These are phyloP conservation scores for Mactra quadrangularis DNA, from an alignment of 1,140 invertebrate genomes.

Conservation along the genomic window DNA sequence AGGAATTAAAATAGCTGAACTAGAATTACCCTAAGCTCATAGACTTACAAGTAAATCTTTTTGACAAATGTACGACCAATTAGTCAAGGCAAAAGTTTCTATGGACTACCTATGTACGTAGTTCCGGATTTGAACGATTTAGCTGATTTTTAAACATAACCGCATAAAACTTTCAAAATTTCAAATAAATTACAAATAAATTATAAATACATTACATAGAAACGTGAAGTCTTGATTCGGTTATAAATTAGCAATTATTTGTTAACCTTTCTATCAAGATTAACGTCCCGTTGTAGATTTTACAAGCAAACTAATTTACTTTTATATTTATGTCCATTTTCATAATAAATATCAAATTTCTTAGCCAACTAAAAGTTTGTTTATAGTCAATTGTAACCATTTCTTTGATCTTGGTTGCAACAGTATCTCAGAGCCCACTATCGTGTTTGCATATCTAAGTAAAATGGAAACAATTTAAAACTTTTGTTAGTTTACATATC, in stretches of 20 bases:
- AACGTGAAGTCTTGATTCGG: slow-evolving; percentile 25
- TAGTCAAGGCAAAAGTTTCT: too few relatives aligned
- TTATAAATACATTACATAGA: too few relatives aligned
- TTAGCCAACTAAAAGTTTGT: too few relatives aligned
- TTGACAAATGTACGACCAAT: too few relatives aligned
- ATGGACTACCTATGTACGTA: too few relatives aligned
- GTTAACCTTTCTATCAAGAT: slow-evolving; percentile 37
- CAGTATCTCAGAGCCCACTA: slow-evolving; percentile 6
- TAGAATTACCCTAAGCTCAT: too few relatives aligned
- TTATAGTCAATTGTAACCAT: too few relatives aligned
- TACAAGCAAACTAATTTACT: slow-evolving; percentile 16
- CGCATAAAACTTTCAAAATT: slow-evolving; percentile 2
- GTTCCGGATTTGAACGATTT: slow-evolving; percentile 33
- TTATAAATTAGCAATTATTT: slow-evolving; percentile 46
- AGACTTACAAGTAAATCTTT: too few relatives aligned
- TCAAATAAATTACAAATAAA: too few relatives aligned
- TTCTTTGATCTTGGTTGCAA: slow-evolving; percentile 21
- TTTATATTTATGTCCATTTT: slow-evolving; percentile 50
- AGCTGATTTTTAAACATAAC: slow-evolving; percentile 41
- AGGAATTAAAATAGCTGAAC: too few relatives aligned
- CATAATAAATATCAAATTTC: slow-evolving; percentile 54
- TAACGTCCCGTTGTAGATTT: slow-evolving; percentile 4
- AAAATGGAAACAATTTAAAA: too few relatives aligned
- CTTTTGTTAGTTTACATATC: too few relatives aligned
- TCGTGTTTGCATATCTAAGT: slow-evolving; percentile 9